Conservation (phyloP, 2,797 vertebrate genomes). For the Ataeniobius toweri region DNA sequence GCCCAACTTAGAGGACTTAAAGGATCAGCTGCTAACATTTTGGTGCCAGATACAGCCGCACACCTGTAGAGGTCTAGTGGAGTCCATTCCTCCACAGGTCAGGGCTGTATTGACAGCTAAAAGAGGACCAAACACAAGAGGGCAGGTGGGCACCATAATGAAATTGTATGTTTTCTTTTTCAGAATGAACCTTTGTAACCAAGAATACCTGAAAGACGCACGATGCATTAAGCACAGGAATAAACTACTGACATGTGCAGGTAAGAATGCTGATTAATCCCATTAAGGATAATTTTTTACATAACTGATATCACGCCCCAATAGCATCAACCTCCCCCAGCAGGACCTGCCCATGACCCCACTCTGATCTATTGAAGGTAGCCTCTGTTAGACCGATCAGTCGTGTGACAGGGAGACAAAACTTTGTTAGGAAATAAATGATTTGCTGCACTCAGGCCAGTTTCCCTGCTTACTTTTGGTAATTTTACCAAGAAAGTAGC, state of each 20-base stretch:
- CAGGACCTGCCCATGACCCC: background rate
- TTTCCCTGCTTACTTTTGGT: background rate
- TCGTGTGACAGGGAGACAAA: background rate
- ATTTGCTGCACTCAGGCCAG: background rate
- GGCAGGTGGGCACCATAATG: too few relatives aligned
- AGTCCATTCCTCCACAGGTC: background rate
- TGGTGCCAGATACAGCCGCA: too few relatives aligned
- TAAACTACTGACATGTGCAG: background rate
- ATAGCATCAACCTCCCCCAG: background rate
- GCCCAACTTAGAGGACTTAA: too few relatives aligned
- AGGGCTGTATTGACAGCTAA: too few relatives aligned
- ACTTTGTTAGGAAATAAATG: background rate
- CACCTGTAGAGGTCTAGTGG: background rate
- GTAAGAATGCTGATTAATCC: background rate
- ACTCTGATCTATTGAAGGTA: slow-evolving; percentile 9
- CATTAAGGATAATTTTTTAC: background rate
- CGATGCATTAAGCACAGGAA: background rate
- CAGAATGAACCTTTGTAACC: too few relatives aligned
- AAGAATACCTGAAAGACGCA: too few relatives aligned
- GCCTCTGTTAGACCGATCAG: background rate
- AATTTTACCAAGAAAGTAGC: background rate
- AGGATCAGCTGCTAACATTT: too few relatives aligned
- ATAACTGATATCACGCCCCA: background rate
- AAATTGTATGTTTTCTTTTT: too few relatives aligned
- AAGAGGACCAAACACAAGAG: background rate